These are phyloP conservation scores for Scopus umbretta DNA, from an alignment of 2,113 vertebrate species.

Conservation along the genomic window DNA sequence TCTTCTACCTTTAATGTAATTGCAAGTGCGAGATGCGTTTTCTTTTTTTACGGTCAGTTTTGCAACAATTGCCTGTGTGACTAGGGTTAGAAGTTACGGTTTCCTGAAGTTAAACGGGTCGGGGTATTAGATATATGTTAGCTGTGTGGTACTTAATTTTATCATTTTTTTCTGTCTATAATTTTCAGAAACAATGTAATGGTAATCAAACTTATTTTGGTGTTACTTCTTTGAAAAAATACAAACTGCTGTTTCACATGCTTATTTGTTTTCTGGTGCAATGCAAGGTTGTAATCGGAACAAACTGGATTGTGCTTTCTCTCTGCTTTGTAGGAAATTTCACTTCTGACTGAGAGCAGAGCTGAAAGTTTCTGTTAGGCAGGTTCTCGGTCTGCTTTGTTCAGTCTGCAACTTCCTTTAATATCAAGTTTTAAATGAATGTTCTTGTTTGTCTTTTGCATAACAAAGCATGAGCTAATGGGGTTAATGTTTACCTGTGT, in stretches of 20 bases:
- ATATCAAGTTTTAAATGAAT: neutral
- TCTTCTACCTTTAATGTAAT: neutral
- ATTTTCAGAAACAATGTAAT: neutral
- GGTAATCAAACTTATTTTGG: neutral
- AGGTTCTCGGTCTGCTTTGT: neutral
- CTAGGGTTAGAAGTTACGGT: neutral
- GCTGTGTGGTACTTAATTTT: neutral
- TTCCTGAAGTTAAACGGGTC: neutral
- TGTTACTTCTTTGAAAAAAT: neutral
- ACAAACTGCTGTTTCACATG: neutral
- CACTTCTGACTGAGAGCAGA: neutral
- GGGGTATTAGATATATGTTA: neutral
- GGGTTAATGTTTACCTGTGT: neutral
- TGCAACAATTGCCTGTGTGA: neutral
- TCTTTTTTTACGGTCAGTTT: neutral
- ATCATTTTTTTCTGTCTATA: rapidly evolving
- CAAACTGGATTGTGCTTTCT: neutral
- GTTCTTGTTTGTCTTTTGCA: neutral
- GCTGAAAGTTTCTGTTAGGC: slow-evolving; percentile 45
- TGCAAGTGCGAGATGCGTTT: neutral
- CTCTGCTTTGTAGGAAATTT: neutral
- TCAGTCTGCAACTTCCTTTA: neutral
- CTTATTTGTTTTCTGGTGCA: slow-evolving; percentile 3
- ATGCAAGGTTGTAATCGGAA: slow-evolving; percentile 24
- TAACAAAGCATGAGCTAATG: neutral